Evolutionary conservation across 2,797 vertebrate genomes (phyloP), one percentile per base, ranked within the genome.

Genomic region (Tolypeutes matacus): DNA sequence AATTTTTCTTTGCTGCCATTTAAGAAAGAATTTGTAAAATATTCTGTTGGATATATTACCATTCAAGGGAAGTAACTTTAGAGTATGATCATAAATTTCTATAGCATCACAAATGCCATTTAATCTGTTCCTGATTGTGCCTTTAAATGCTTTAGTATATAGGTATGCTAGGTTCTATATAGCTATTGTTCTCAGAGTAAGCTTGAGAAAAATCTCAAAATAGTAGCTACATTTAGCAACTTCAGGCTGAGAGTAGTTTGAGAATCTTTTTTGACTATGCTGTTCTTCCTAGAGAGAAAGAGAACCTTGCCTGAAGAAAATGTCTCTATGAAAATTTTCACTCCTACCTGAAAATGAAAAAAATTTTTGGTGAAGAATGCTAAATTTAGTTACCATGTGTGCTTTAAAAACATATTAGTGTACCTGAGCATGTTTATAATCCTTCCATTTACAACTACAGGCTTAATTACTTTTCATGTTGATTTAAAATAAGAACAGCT

Each of bases 11-110:
- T 81, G 17, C 17, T 80, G 1, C 94, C 46, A 65, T 17, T 96
- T 96, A 76, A 76, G n/a, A 86, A 95, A 76, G n/a, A 89, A 86
- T 83, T 53, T 93, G 11, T 91, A 70, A 86, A 95, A 27, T 73
- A 73, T 73, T 75, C 17, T 25, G n/a, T 9, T 49, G 31, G 23
- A 0, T 67, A 65, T 39, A 86, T 72, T 72, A 76, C 10, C 64
- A 84, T 53, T 86, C 69, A 82, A 92, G 69, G n/a, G 27, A 53
- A 81, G 27, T 70, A 72, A 34, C 88, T 86, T 73, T 88, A 93
- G 65, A 89, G 42, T 91, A 58, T 53, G 58, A 72, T 70, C 31
- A 36, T 77, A 73, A 89, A 72, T 89, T 91, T 92, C 89, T 34
- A 81, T 86, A 94, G 73, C 23, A 81, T 49, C 31, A 42, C 51